These are phyloP conservation scores for Pao palembangensis DNA, from an alignment of 2,113 vertebrate genomes.

Conservation along the genomic window DNA sequence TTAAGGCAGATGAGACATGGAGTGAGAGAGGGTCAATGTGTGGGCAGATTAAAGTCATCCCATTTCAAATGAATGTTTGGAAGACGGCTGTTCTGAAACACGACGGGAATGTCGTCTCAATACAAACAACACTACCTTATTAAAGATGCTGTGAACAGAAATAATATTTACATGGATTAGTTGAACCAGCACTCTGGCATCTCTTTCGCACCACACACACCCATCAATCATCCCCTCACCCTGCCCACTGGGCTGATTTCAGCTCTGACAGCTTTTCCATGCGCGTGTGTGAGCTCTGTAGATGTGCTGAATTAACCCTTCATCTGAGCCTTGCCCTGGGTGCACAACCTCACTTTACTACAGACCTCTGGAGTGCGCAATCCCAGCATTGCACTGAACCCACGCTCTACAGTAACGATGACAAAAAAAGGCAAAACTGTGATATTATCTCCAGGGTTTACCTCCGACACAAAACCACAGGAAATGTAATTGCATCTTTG, in stretches of 20 bases:
- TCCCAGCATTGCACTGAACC: constrained; percentile 35
- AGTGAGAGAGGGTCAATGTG: constrained; percentile 45
- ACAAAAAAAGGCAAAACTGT: neutral
- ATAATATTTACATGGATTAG: constrained; percentile 3
- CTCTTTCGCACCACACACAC: constrained; percentile 22
- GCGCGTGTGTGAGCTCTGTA: constrained; percentile 29
- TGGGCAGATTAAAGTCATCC: constrained; percentile 47
- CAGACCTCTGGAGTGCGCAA: constrained; percentile 3
- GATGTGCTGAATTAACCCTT: constrained; percentile 48
- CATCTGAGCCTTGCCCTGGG: constrained; percentile 36
- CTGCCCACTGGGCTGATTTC: constrained; percentile 41
- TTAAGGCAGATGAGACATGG: constrained; percentile 23
- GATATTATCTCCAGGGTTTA: constrained; percentile 24
- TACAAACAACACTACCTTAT: constrained; percentile 6
- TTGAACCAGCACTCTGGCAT: constrained; percentile 12
- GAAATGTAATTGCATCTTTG: constrained; percentile 29
- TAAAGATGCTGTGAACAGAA: neutral
- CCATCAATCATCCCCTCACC: constrained; percentile 45
- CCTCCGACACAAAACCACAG: constrained; percentile 1
- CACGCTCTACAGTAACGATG: neutral
- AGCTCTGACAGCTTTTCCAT: constrained; percentile 52
- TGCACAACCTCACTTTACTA: constrained; percentile 10
- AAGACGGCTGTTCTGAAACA: neutral
- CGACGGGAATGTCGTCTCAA: constrained; percentile 1
- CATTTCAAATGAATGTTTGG: constrained; percentile 36